Evolutionary conservation across 1,140 invertebrate species (phyloP), one percentile per base, ranked within the genome.

Genomic region (Catajapyx aquilonaris): DNA sequence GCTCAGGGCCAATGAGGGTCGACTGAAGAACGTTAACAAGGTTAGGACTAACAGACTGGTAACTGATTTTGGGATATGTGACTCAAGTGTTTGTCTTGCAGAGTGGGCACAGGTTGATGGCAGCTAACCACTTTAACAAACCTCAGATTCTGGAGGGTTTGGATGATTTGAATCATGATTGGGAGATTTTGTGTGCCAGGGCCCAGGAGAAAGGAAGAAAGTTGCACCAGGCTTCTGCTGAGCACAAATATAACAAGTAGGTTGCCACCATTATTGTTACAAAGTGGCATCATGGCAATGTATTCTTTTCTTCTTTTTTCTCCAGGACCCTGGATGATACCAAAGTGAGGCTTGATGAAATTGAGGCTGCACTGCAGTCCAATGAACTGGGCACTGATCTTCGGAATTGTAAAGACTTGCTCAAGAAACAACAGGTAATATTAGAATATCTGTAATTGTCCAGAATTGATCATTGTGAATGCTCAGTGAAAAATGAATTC

Each of bases 1-100:
- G 53, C 55, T 98, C 4, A 66, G 81, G 25, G 81, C 86, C 0
- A 93, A 93, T 53, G 83, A 88, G 56, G 83, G 81, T 11, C 80
- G 86, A 51, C 57, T 94, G 9, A 57, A 80, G 25, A 72, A 72
- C 31, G 76, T 91, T 3, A 87, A 86, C 43, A 85, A 81, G 48
- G 68, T n/a, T 65, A 46, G 52, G 53, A 28, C 7, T 9, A 13
- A 28, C 23, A 13, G 23, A 28, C 13, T 28, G 7, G 23, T 28
- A 28, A 28, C 7, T 13, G 7, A 13, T 28, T 28, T 28, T 28
- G 13, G 13, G 23, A 9, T 28, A 9, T 28, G 23, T 9, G 23
- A 28, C n/a, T n/a, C n/a, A n/a, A n/a, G n/a, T 28, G 23, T 7
- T 28, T 28, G 23, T 28, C 7, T 28, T 28, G 7, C 23, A 28